These are phyloP conservation scores for Phoeniculus purpureus DNA, from an alignment of 2,797 vertebrate species.

Conservation along the genomic window DNA sequence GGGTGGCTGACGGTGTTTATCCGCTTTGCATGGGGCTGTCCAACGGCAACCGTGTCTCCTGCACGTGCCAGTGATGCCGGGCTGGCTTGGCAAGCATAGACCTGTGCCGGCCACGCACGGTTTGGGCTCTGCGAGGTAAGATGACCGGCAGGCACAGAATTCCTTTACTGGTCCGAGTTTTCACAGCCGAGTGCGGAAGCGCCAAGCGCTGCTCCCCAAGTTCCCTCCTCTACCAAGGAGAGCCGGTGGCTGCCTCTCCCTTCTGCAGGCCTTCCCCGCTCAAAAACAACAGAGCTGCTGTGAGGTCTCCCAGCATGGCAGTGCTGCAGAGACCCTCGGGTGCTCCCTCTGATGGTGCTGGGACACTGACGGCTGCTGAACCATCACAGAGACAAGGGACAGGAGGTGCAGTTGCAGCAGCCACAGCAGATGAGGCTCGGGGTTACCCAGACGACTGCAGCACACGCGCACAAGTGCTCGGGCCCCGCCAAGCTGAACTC, in stretches of 20 bases:
- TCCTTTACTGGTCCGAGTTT: not conserved
- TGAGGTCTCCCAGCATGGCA: fast-evolving
- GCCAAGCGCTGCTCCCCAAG: not conserved
- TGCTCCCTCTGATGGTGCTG: not conserved
- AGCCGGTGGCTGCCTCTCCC: not conserved
- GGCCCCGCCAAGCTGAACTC: not conserved
- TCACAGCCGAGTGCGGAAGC: not conserved
- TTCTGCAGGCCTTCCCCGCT: not conserved
- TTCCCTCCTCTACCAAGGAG: not conserved
- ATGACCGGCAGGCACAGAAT: not conserved
- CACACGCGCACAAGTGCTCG: not conserved
- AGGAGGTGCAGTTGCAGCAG: not conserved
- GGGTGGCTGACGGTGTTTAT: not conserved
- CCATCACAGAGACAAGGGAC: fast-evolving
- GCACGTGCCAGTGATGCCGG: fast-evolving
- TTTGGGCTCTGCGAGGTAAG: not conserved
- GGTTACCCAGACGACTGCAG: not conserved
- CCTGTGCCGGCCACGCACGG: fast-evolving
- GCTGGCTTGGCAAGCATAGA: not conserved
- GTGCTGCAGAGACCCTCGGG: not conserved
- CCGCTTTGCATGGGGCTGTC: not conserved
- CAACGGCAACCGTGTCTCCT: not conserved
- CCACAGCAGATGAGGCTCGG: not conserved
- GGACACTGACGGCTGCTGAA: not conserved
- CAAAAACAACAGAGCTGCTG: not conserved